These are phyloP conservation scores for Meloidogyne exigua DNA, from an alignment of 1,140 invertebrate genomes.

Conservation along the genomic window DNA sequence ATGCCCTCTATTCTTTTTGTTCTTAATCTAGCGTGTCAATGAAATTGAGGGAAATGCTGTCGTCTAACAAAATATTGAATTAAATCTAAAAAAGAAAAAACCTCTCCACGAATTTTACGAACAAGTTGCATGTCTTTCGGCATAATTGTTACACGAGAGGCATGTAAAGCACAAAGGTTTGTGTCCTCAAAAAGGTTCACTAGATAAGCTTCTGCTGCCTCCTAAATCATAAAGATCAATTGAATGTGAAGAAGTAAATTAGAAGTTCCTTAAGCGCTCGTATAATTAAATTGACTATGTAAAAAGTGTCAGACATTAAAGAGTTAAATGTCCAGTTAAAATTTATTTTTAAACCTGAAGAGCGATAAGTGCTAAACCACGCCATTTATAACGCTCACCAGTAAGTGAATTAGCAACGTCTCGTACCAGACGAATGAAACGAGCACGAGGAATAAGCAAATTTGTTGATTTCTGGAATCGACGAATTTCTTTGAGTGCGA, in stretches of 20 bases:
- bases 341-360: conserved; percentile 60
- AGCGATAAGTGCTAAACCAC: conserved; percentile 76
- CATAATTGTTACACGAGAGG: conserved; percentile 63
- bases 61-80: background rate
- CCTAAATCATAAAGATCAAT: conserved; percentile 72
- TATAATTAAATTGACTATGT: too few species aligned
- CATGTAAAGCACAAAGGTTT: conserved; percentile 64
- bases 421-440: conserved; percentile 67
- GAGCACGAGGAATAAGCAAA: conserved; percentile 69
- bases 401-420: conserved; percentile 77
- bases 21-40: background rate
- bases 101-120: conserved; percentile 53
- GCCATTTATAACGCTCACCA: conserved; percentile 75
- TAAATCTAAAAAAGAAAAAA: background rate
- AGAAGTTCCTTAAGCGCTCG: conserved; percentile 68
- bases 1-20: background rate
- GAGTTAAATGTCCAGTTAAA: too few species aligned
- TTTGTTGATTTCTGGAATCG: conserved; percentile 74
- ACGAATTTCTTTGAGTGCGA: conserved; percentile 68
- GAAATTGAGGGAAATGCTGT: background rate
- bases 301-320: too few species aligned
- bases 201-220: conserved; percentile 64
- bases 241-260: conserved; percentile 68
- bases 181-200: conserved; percentile 64
- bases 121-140: conserved; percentile 63